Base-by-base conservation (phyloP, 2,797 vertebrate species). In the Myiotriccus ornatus region DNA sequence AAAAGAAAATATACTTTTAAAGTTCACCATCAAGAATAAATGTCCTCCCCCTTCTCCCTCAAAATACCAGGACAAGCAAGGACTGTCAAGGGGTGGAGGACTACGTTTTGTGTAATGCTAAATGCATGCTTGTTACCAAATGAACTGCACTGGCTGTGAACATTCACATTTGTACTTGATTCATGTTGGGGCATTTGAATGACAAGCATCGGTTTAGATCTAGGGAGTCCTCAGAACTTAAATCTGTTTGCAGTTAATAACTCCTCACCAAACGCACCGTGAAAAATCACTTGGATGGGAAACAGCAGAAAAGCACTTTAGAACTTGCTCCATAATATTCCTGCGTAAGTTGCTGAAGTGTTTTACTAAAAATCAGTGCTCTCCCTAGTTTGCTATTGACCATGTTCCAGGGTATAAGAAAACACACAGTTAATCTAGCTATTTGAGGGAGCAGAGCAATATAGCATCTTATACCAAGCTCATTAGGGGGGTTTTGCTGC, bases 201-300 rank as follows among this genome's bases (percentile, higher is more conserved):
- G 94, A 94, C 96, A 94, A 91, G 90, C 68, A 64, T 78, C 1
- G 23, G 69, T 85, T 90, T 47, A 89, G 92, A 92, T 71, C 71
- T 81, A 84, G 56, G 56, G 91, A 89, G 90, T 65, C 80, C 80
- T 92, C 87, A 91, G 92, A 63, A 67, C 82, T 93, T 80, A 91
- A 94, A 93, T 95, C 95, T 97, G 96, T 87, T 95, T 94, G 95
- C 92, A 94, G 89, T 95, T 97, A 96, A 90, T 96, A 97, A 96
- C 84, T 96, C 91, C 76, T 79, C 57, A 89, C 76, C 63, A 94
- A 95, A 93, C 1, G 3, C 85, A 92, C 94, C 15, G 0, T 94
- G 87, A 94, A 96, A 97, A 97, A 96, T 95, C 73, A 81, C 69
- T 97, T 85, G 86, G 82, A 92, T 94, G 88, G 53, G 87, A 95